Evolutionary conservation across 2,888 invertebrate genomes (phyloP).

Genomic region (Fragum whitleyi): DNA sequence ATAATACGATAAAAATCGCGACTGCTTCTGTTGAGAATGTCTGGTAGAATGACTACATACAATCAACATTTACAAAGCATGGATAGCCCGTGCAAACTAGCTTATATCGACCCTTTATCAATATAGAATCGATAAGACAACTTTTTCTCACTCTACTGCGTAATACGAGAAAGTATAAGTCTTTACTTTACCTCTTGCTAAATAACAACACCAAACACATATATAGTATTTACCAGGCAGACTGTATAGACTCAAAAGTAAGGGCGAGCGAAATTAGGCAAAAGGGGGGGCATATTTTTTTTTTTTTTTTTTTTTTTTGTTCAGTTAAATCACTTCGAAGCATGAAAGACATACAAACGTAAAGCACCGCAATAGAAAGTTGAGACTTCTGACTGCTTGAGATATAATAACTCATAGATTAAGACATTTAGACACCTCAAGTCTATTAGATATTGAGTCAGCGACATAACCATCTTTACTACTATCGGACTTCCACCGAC

Average conservation of each 20-base stretch:
- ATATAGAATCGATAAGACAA: not conserved
- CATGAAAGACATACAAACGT: no score
- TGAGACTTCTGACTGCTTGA: not conserved
- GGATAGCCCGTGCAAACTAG: not conserved
- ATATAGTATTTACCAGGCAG: conserved; percentile 6
- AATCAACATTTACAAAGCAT: conserved; percentile 30
- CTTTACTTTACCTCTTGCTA: not conserved
- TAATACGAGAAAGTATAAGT: not conserved
- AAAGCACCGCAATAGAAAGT: no score
- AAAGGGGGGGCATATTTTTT: not conserved
- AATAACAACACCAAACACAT: not conserved
- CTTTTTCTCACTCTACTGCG: not conserved
- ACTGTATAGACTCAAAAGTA: not conserved
- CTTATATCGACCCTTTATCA: not conserved
- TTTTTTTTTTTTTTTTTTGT: not conserved
- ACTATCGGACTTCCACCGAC: conserved; percentile 32
- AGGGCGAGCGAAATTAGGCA: not conserved
- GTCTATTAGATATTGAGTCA: not conserved
- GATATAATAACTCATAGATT: not conserved
- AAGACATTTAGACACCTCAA: conserved; percentile 21
- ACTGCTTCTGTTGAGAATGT: conserved; percentile 1
- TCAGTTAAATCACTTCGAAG: not conserved
- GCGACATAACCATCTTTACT: conserved; percentile 30
- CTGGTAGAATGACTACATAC: conserved; percentile 1
- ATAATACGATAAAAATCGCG: not conserved